A percentile compares a stretch with the other conserved stretches of the same genome.
Evolutionary conservation across 2,113 vertebrate species (phyloP).

Genomic region (Rana temporaria): DNA sequence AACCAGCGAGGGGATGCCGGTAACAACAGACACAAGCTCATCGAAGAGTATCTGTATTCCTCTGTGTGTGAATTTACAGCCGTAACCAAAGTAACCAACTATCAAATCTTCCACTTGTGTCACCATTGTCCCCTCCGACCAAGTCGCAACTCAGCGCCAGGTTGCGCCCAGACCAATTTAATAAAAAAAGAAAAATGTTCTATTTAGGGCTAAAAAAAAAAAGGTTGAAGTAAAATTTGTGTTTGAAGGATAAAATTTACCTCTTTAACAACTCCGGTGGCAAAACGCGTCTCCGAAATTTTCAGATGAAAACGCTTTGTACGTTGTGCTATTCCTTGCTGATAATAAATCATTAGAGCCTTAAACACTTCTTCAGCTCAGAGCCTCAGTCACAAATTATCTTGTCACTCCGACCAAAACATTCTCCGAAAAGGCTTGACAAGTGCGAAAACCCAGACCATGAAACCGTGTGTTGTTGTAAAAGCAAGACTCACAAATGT

Average conservation of each 20-base stretch:
- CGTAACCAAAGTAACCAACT: neutral
- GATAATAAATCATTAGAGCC: slow-evolving; percentile 90
- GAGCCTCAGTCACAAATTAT: slow-evolving; percentile 87
- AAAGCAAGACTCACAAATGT: slow-evolving; percentile 88
- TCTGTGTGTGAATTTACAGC: neutral
- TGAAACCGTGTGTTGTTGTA: slow-evolving; percentile 90
- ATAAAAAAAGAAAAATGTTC: slow-evolving; percentile 61
- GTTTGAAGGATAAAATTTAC: slow-evolving; percentile 59
- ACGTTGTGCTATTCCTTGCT: slow-evolving; percentile 88
- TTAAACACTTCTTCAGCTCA: slow-evolving; percentile 85
- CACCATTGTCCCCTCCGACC: slow-evolving; percentile 41
- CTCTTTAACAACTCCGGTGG: slow-evolving; percentile 72
- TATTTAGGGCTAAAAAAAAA: slow-evolving; percentile 12
- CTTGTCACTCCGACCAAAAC: slow-evolving; percentile 89
- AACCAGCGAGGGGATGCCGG: no score
- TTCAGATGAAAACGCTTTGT: slow-evolving; percentile 81
- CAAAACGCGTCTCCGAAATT: slow-evolving; percentile 77
- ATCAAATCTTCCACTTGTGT: slow-evolving; percentile 9
- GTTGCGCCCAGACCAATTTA: slow-evolving; percentile 71
- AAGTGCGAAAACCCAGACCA: slow-evolving; percentile 89
- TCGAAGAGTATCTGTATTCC: neutral
- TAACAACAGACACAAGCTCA: no score
- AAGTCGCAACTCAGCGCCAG: slow-evolving; percentile 65
- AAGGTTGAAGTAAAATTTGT: slow-evolving; percentile 66
- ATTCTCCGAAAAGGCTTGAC: slow-evolving; percentile 88